Evolutionary conservation across 2,888 invertebrate species (phyloP).

Genomic region (Trissoscelio sp.): DNA sequence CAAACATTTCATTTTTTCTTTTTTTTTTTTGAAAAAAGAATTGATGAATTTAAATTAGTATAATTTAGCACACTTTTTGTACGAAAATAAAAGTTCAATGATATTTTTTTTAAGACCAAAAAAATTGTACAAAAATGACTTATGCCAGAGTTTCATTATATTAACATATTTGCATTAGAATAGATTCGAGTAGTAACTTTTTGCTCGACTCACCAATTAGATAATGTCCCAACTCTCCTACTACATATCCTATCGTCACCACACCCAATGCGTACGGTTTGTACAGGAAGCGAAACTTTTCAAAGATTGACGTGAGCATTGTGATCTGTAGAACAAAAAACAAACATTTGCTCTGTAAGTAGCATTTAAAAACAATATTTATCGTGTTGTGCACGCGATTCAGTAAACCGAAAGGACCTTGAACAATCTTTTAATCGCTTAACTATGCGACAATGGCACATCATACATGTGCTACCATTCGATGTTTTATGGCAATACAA

Average conservation of each 20-base stretch:
- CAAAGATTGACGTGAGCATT: conserved; percentile 83
- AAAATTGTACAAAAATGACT: background rate
- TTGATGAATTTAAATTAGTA: no score
- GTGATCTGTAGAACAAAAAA: conserved; percentile 70
- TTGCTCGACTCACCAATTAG: conserved; percentile 87
- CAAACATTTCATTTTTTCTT: no score
- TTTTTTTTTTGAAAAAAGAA: no score
- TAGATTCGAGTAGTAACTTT: conserved; percentile 12
- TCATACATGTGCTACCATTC: conserved; percentile 20
- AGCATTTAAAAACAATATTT: conserved; percentile 34
- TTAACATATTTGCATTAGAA: background rate
- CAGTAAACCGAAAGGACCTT: conserved; percentile 43
- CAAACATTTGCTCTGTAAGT: conserved; percentile 32
- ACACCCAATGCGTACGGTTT: conserved; percentile 91
- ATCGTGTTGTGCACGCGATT: conserved; percentile 16
- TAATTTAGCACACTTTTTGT: no score
- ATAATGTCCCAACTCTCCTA: conserved; percentile 95
- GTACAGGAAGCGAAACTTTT: conserved; percentile 89
- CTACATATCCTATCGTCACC: conserved; percentile 92
- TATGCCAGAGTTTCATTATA: background rate
- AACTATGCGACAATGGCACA: conserved; percentile 29
- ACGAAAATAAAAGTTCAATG: background rate
- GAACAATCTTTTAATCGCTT: conserved; percentile 22
- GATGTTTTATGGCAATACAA: conserved; percentile 18
- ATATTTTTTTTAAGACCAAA: background rate